Evolutionary conservation across 2,888 invertebrate species (phyloP), one percentile per base, ranked within the genome.

Genomic region (Podotricha telesiphe): DNA sequence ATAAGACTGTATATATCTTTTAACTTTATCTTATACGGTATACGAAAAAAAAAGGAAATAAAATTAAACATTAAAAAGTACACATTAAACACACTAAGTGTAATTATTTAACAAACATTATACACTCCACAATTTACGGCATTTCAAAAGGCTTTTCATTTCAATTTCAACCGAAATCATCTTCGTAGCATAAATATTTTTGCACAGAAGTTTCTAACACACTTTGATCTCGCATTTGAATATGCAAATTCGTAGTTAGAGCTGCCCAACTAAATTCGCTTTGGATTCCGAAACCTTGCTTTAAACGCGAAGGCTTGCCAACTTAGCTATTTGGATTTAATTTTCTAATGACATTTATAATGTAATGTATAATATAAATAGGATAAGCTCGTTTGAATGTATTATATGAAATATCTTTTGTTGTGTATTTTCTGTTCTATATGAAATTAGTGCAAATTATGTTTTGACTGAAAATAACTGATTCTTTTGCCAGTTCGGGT

Each of bases 191-290:
- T 48, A 48, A 61, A 48, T 28, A 66, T 66, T 66, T 66, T 66
- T 66, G 50, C 59, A 4, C 58, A 15, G 61, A 59, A 59, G 42
- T 42, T 53, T 53, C 61, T 45, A 67, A 63, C 73, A 69, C 79
- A 82, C 85, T 85, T 85, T 86, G 86, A 86, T 86, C 84, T 77
- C 76, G 77, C 81, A 82, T 86, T 85, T 86, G 85, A 86, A 86
- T 86, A 86, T 86, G 85, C 77, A 85, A 85, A 86, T 86, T 66
- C 40, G 37, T 56, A 67, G 51, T 28, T 28, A 28, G 28, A 67
- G 61, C 67, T 53, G 67, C 61, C 67, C 61, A 67, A 67, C 67
- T 67, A 67, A 67, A 61, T 50, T 59, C 61, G 67, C 51, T 67
- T 61, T 53, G 51, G 61, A 67, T 67, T 28, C n/a, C 42, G 53